phyloP scores from a whole-genome alignment of 1,140 invertebrate genomes.

The Ceratina calcarata region DNA sequence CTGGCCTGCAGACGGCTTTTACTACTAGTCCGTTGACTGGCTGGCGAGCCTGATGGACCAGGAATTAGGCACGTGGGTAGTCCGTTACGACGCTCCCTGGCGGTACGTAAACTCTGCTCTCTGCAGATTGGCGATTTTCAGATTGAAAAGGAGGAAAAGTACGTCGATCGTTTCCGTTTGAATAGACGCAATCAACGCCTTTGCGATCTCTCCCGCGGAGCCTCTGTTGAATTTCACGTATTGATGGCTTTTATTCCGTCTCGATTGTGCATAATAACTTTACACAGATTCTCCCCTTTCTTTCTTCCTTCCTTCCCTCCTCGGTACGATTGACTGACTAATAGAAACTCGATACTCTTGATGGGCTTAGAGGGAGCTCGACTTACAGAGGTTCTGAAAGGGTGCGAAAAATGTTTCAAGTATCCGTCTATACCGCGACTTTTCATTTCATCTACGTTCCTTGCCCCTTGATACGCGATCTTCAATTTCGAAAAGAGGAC shows the following conservation, averaged over 20 bases:
- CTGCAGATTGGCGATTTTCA: constrained; percentile 1
- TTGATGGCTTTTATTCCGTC: not conserved
- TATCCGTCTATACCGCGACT: not conserved
- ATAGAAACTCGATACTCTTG: constrained; percentile 7
- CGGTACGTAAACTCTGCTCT: constrained; percentile 9
- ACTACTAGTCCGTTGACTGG: not conserved
- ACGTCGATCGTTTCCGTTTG: constrained; percentile 18
- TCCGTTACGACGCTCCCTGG: not conserved
- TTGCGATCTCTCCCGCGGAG: not conserved
- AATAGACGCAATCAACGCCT: constrained; percentile 32
- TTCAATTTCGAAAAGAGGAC: no score
- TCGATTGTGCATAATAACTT: not conserved
- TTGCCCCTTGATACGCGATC: not conserved
- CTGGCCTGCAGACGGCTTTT: not conserved
- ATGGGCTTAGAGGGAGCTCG: not conserved
- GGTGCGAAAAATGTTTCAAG: constrained; percentile 21
- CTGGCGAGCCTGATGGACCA: not conserved
- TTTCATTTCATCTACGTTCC: constrained; percentile 3
- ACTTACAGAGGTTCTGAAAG: not conserved
- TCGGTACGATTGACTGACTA: constrained; percentile 10
- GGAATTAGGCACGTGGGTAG: constrained; percentile 11
- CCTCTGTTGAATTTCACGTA: constrained; percentile 4
- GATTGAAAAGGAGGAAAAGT: not conserved
- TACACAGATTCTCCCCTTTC: not conserved
- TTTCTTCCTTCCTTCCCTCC: not conserved